A percentile compares a stretch with the other conserved stretches of the same genome.
Evolutionary conservation across 2,113 vertebrate genomes (phyloP).

Genomic region (Marmota monax): DNA sequence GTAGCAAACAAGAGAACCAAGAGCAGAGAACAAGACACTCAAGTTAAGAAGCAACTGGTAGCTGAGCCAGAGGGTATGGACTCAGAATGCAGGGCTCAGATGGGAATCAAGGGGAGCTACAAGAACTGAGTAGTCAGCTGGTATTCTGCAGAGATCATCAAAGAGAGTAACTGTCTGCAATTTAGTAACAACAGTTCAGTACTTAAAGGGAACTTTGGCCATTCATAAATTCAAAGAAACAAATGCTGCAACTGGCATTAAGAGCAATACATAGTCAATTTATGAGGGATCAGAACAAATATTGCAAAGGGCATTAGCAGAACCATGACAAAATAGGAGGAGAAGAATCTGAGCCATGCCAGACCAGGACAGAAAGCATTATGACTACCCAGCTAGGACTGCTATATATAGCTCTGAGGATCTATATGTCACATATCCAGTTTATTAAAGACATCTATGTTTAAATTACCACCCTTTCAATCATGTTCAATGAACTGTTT

Average conservation of each 20-base stretch:
- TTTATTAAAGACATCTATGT: not conserved
- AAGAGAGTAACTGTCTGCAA: not conserved
- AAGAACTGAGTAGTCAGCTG: not conserved
- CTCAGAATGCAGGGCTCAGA: not conserved
- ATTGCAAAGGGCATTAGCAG: not conserved
- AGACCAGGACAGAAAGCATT: not conserved
- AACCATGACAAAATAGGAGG: not conserved
- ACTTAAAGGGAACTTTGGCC: not conserved
- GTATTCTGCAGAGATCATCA: not conserved
- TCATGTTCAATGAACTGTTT: not conserved
- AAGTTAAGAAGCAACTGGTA: not conserved
- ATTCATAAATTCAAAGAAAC: not conserved
- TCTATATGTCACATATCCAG: not conserved
- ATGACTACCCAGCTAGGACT: not conserved
- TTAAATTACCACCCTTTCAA: not conserved
- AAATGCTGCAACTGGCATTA: not conserved
- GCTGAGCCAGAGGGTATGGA: not conserved
- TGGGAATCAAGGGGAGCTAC: not conserved
- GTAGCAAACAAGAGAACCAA: not conserved
- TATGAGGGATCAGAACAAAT: not conserved
- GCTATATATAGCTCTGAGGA: not conserved
- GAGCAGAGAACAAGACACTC: not conserved
- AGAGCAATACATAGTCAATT: not conserved
- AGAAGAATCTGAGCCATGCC: not conserved
- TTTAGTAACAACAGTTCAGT: not conserved